Evolutionary conservation across 2,888 invertebrate species (phyloP), one percentile per base, ranked within the genome.

Genomic region (Micoletzkya japonica): DNA sequence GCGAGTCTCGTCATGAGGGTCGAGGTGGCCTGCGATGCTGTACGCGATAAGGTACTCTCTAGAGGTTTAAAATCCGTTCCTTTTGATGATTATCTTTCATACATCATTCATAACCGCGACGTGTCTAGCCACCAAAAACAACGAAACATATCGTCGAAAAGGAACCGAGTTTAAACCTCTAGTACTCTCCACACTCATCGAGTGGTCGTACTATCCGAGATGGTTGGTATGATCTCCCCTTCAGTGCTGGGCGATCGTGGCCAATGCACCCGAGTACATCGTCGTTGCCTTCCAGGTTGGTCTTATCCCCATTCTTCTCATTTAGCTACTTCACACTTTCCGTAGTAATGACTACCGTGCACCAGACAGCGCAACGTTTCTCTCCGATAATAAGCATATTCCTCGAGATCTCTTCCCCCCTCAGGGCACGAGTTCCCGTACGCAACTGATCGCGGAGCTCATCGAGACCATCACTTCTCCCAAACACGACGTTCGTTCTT

Each of bases 181-280:
- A n/a, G n/a, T n/a, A n/a, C n/a, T n/a, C n/a, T n/a, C n/a, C n/a
- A n/a, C n/a, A n/a, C n/a, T n/a, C n/a, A n/a, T n/a, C n/a, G n/a
- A n/a, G n/a, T n/a, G n/a, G n/a, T n/a, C n/a, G n/a, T n/a, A n/a
- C n/a, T n/a, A n/a, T n/a, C n/a, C n/a, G n/a, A n/a, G n/a, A n/a
- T n/a, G n/a, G n/a, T n/a, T n/a, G n/a, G n/a, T 0, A n/a, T n/a
- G n/a, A n/a, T n/a, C n/a, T n/a, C n/a, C n/a, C 20, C 70, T 82
- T 61, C 72, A 82, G 82, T 84, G 84, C 67, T 82, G 82, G 81
- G 82, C 79, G 32, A 75, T 78, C 44, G 72, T 84, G 32, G 78
- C 79, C 2, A 67, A 76, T n/a, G 74, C 76, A 17, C 71, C 78
- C n/a, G 52, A 77, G 20, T 73, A 66, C 67, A 80, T 84, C 39